A percentile compares a stretch with the other conserved stretches of the same genome.
phyloP scores from a whole-genome alignment of 2,888 invertebrate genomes.

The Spodoptera littoralis region DNA sequence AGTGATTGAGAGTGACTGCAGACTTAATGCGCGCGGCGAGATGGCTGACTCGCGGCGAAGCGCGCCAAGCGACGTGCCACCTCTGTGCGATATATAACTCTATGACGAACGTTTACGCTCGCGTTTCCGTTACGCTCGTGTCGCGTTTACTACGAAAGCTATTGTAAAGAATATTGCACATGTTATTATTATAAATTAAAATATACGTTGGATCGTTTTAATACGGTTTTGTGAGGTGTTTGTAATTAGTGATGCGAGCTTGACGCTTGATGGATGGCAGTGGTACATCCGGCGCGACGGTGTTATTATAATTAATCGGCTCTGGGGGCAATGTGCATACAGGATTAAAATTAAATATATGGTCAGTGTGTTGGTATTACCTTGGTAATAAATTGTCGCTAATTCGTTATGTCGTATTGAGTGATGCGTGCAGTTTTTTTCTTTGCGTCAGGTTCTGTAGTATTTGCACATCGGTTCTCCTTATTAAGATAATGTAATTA shows the following conservation, averaged over 20 bases:
- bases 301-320: slow-evolving; percentile 62
- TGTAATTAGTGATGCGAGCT: slow-evolving; percentile 77
- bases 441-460: background rate
- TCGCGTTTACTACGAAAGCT: slow-evolving; percentile 22
- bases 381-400: slow-evolving; percentile 39
- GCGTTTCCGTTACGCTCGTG: slow-evolving; percentile 54
- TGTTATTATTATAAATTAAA: slow-evolving; percentile 85
- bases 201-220: slow-evolving; percentile 81
- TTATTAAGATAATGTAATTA: background rate
- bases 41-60: slow-evolving; percentile 64
- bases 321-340: slow-evolving; percentile 48
- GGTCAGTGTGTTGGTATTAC: slow-evolving; percentile 25
- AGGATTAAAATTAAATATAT: slow-evolving; percentile 47
- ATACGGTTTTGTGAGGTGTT: slow-evolving; percentile 75
- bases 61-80: slow-evolving; percentile 61
- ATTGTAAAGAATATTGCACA: slow-evolving; percentile 61
- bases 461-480: background rate
- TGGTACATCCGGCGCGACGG: slow-evolving; percentile 61
- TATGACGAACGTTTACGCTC: slow-evolving; percentile 61
- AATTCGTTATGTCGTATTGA: slow-evolving; percentile 35
- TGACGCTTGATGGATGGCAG: slow-evolving; percentile 73
- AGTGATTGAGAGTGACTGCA: slow-evolving; percentile 89
- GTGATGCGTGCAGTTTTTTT: slow-evolving; percentile 4
- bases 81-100: slow-evolving; percentile 66
- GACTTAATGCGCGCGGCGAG: slow-evolving; percentile 87